Base-by-base conservation (phyloP, 1,140 invertebrate species). In the Nasonia vitripennis region DNA sequence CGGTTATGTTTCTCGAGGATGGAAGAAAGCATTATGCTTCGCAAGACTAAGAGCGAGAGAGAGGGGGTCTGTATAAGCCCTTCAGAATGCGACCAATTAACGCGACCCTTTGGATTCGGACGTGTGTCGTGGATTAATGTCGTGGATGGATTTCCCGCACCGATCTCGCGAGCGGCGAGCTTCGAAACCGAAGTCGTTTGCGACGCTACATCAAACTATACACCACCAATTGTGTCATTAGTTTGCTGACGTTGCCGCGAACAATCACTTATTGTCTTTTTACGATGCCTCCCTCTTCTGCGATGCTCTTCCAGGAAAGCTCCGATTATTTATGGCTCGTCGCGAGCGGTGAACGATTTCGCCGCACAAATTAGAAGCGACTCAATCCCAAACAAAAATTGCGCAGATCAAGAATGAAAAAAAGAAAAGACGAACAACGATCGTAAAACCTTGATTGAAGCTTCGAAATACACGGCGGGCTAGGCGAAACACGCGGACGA, bases 201-300 rank as follows among this genome's bases (percentile, higher is more conserved):
- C 45, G 41, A 67, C 83, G 83, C 77, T 79, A 84, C 83, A 84
- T 84, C 83, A 79, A 84, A 84, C 77, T 79, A 74, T 37, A 6
- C 51, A 45, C 20, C 70, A 31, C 77, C 81, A 85, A 85, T 85
- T 85, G 83, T 85, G 34, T 81, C 83, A 81, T 85, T 85, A 80
- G 51, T 81, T 85, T 77, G n/a, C 55, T 48, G 51, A 78, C 81
- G 55, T n/a, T 83, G 23, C 70, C 55, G 20, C n/a, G 73, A n/a
- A 77, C 74, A 68, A 82, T 82, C 51, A 62, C 80, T 55, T 41
- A 73, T 82, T 82, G 81, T 82, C 41, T 55, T 51, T 81, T 81
- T 20, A 34, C 41, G 48, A 20, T 37, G n/a, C 55, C 9, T 73
- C 73, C 11, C 23, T 9, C 37, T 37, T 31, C 31, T 17, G n/a